phyloP scores from a whole-genome alignment of 2,797 vertebrate genomes.

The Argyrosomus regius region DNA sequence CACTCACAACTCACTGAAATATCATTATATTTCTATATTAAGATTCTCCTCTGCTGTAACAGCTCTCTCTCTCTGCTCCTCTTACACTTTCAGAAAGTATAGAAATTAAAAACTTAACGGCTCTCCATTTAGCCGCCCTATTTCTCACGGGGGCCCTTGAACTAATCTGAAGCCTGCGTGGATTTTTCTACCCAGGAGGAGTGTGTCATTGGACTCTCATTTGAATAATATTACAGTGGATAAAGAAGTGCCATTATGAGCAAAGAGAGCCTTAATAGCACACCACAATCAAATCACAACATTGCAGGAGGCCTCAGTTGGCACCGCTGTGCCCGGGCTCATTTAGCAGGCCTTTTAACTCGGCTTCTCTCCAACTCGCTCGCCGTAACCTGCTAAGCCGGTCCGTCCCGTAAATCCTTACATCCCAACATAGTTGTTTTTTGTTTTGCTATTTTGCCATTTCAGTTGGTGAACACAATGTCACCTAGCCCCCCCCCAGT shows the following conservation, averaged over 20 bases:
- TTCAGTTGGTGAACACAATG: conserved; percentile 45
- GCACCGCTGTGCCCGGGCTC: conserved; percentile 55
- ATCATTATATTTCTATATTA: conserved; percentile 56
- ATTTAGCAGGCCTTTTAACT: conserved; percentile 72
- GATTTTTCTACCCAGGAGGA: conserved; percentile 72
- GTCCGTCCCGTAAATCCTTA: conserved; percentile 65
- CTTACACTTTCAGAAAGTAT: conserved; percentile 51
- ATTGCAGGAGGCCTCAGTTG: conserved; percentile 73
- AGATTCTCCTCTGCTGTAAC: conserved; percentile 28
- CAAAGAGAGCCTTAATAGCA: conserved; percentile 74
- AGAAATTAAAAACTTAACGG: conserved; percentile 73
- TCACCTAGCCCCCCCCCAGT: conserved; percentile 5
- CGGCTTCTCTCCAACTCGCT: conserved; percentile 61
- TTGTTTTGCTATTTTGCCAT: conserved; percentile 36
- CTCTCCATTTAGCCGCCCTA: conserved; percentile 66
- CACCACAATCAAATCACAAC: conserved; percentile 80
- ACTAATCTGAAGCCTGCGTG: conserved; percentile 77
- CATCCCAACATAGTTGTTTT: conserved; percentile 33
- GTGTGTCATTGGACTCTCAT: conserved; percentile 79
- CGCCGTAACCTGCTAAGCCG: conserved; percentile 73
- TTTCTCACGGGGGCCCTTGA: conserved; percentile 73
- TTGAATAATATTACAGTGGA: conserved; percentile 83
- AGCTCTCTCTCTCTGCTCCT: conserved; percentile 17
- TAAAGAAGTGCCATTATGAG: conserved; percentile 80
- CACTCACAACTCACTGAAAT: conserved; percentile 42